Percentiles rank a stretch among this genome's conserved stretches.
phyloP scores from a whole-genome alignment of 2,113 vertebrate genomes.

The Australoheros scitulus region DNA sequence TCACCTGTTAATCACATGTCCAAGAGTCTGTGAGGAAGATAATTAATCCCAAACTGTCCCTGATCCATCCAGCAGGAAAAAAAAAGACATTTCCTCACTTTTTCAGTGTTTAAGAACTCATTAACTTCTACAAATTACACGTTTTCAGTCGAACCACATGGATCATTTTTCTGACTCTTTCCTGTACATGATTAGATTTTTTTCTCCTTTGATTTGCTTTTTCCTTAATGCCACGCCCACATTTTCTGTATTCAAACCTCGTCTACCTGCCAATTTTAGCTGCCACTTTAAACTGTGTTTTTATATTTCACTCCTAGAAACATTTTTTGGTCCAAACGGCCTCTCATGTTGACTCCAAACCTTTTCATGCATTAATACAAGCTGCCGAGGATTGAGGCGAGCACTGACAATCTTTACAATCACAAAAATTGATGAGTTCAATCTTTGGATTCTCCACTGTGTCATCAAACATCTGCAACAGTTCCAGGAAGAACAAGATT shows the following conservation, averaged over 20 bases:
- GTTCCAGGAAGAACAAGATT: neutral
- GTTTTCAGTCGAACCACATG: neutral
- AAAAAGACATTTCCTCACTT: neutral
- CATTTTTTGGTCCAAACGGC: neutral
- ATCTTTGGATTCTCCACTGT: neutral
- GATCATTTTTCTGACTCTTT: neutral
- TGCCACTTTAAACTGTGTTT: neutral
- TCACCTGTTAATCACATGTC: neutral
- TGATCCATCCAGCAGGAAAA: neutral
- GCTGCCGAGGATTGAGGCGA: neutral
- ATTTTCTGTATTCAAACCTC: neutral
- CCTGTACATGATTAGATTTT: neutral
- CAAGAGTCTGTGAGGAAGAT: neutral
- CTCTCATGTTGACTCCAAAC: neutral
- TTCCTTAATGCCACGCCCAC: neutral
- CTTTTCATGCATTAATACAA: constrained; percentile 1
- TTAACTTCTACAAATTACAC: neutral
- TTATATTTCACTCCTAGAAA: neutral
- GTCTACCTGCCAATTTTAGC: neutral
- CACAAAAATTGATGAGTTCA: constrained; percentile 9
- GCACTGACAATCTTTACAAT: constrained; percentile 5
- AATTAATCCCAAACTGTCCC: neutral
- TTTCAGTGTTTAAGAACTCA: neutral
- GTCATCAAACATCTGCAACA: neutral
- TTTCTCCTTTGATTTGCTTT: neutral